Evolutionary conservation across 2,888 invertebrate genomes (phyloP).

Genomic region (Drosophila tanythrix): DNA sequence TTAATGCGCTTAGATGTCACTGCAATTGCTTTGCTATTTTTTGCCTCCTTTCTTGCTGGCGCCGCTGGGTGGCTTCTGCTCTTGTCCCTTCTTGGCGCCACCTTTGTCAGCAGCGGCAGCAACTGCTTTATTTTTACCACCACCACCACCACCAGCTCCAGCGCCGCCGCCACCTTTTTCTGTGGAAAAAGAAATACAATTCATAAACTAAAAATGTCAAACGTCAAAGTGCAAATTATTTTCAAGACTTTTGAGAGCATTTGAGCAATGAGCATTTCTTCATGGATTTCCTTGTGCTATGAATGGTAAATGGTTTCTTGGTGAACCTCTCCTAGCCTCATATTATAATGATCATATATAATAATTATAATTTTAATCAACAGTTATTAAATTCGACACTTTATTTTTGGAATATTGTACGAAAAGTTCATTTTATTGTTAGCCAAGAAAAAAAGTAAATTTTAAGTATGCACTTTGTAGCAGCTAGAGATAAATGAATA

Average conservation of each 20-base stretch:
- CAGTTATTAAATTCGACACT: not conserved
- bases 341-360: not conserved
- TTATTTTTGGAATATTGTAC: not conserved
- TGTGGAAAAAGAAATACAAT: constrained; percentile 58
- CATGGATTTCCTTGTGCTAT: not conserved
- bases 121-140: constrained; percentile 72
- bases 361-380: not conserved
- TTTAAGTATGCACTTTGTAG: not conserved
- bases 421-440: not conserved
- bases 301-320: not conserved
- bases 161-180: constrained; percentile 74
- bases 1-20: constrained; percentile 62
- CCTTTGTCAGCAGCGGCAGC: constrained; percentile 59
- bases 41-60: constrained; percentile 83
- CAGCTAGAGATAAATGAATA: not conserved
- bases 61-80: constrained; percentile 73
- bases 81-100: constrained; percentile 76
- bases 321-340: not conserved
- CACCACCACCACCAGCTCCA: constrained; percentile 44
- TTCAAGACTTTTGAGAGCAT: constrained; percentile 40
- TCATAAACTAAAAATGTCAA: not conserved
- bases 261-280: constrained; percentile 3
- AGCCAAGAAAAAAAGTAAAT: not conserved
- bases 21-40: constrained; percentile 64
- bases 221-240: constrained; percentile 46